Evolutionary conservation across 2,113 vertebrate species (phyloP).

Genomic region (Gallinago paraguaiae): DNA sequence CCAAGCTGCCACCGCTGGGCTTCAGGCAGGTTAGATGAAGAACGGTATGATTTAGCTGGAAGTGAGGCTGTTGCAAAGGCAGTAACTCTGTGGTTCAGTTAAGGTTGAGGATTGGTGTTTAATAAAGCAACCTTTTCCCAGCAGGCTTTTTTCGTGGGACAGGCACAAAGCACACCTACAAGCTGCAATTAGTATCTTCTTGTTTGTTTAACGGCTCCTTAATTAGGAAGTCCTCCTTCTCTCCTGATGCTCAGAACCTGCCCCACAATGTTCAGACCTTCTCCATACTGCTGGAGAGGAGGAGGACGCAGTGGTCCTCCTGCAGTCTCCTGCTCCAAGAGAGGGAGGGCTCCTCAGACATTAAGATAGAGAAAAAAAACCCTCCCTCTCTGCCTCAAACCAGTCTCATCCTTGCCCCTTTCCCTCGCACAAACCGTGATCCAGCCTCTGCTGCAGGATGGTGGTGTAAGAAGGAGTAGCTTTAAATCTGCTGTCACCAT

Average conservation of each 20-base stretch:
- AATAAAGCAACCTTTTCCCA: background rate
- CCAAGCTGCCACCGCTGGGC: background rate
- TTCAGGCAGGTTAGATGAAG: background rate
- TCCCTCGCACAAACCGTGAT: rapidly evolving
- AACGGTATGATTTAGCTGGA: background rate
- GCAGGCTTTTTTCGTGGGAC: background rate
- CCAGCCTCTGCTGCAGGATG: background rate
- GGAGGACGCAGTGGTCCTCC: background rate
- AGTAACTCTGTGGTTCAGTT: background rate
- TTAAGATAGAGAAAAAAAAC: background rate
- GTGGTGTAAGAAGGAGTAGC: background rate
- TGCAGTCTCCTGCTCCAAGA: background rate
- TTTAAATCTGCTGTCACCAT: background rate
- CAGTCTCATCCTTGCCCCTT: background rate
- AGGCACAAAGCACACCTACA: background rate
- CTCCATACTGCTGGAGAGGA: background rate
- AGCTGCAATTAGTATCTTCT: background rate
- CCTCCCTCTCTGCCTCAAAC: background rate
- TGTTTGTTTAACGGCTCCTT: background rate
- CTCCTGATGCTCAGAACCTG: background rate
- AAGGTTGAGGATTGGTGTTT: background rate
- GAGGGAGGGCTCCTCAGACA: background rate
- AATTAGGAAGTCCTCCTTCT: background rate
- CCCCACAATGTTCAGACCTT: background rate
- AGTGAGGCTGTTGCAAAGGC: background rate